Base-by-base conservation (phyloP, 2,888 invertebrate genomes). In the Eilema sororculum region DNA sequence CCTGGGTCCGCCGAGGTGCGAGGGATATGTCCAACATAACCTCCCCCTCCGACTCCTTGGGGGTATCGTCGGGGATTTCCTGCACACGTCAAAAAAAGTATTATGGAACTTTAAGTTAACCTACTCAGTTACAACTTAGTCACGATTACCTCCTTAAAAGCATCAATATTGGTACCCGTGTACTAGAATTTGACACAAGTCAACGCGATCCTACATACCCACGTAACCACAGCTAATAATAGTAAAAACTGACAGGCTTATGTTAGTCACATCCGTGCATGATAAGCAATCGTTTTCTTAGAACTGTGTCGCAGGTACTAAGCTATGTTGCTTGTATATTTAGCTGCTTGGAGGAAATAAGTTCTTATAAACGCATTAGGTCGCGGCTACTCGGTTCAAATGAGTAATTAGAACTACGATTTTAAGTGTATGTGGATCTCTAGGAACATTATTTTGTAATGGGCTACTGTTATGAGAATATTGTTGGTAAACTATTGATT, bases 251-350 rank as follows among this genome's bases (percentile, higher is more conserved):
- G 75, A 72, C 77, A 80, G 80, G 81, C 84, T 85, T 84, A 86
- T 82, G 86, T 86, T 86, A 87, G 84, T 89, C 87, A 89, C 84
- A 86, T 87, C 86, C 86, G 82, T 78, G 78, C 77, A 73, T 83
- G 87, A 88, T 85, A 88, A 88, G 86, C 80, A 78, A 82, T 82
- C 76, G 79, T 84, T 82, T 88, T 89, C 89, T 84, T 25, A 82
- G 89, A 90, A 78, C 80, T 79, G 80, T 85, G 83, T 78, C 82
- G 84, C 78, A 79, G 81, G 82, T 78, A 79, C 74, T 72, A 71
- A 76, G 73, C 64, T 37, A 37, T 3, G 12, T 37, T 1, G 33
- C 33, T 8, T 4, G 33, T 33, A 12, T 37, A 73, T 72, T 76
- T 82, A 78, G 76, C 65, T 78, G 77, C 66, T 77, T 79, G 68